Conservation (phyloP, 2,888 invertebrate species). For the Germaria angustata region DNA sequence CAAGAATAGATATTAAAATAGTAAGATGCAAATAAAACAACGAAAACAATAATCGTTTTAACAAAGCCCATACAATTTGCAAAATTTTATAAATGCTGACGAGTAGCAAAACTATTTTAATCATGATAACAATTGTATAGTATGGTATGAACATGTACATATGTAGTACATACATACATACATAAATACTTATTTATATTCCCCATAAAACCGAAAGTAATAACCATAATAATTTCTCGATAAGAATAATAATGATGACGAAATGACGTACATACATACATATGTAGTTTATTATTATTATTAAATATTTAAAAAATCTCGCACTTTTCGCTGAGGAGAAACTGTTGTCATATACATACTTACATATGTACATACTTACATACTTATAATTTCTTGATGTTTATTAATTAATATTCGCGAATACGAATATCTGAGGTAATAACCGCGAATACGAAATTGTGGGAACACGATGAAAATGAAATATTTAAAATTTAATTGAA, state of each 20-base stretch:
- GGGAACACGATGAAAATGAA: too few relatives aligned
- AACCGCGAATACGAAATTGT: too few relatives aligned
- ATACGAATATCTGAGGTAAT: too few relatives aligned
- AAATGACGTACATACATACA: too few relatives aligned
- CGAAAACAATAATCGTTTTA: not conserved
- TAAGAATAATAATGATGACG: constrained; percentile 28
- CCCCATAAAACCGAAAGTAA: constrained; percentile 6
- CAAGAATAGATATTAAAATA: constrained; percentile 21
- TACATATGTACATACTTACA: too few relatives aligned
- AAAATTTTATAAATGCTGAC: constrained; percentile 28
- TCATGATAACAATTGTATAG: constrained; percentile 6
- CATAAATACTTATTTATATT: not conserved
- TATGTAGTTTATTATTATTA: not conserved
- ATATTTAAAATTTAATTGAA: too few relatives aligned
- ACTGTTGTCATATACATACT: too few relatives aligned
- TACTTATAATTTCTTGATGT: too few relatives aligned
- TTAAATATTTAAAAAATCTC: constrained; percentile 5
- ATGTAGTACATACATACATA: not conserved
- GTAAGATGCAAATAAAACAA: constrained; percentile 44
- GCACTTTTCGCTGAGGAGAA: too few relatives aligned
- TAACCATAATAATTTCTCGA: constrained; percentile 22
- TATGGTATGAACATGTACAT: not conserved
- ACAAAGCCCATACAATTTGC: constrained; percentile 6
- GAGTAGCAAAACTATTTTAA: constrained; percentile 1
- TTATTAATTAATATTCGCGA: too few relatives aligned